Evolutionary conservation across 1,140 invertebrate species (phyloP).

Genomic region (Drosophila ercepeae): DNA sequence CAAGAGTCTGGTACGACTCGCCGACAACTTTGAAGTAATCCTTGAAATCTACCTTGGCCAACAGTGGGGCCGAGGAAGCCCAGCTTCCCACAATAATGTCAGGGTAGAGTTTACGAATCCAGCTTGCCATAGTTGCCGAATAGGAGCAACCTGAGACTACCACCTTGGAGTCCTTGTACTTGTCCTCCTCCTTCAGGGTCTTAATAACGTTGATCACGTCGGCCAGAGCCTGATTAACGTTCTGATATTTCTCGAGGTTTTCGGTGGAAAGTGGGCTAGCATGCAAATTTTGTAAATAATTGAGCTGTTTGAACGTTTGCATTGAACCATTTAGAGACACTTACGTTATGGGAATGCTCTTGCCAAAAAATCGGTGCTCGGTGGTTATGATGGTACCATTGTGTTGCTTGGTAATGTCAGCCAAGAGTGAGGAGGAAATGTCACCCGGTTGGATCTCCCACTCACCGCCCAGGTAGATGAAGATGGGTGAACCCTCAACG

Average conservation of each 20-base stretch:
- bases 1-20: constrained; percentile 56
- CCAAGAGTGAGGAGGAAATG: constrained; percentile 86
- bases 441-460: constrained; percentile 85
- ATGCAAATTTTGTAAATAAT: neutral
- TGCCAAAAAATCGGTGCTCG: constrained; percentile 93
- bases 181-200: constrained; percentile 84
- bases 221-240: constrained; percentile 90
- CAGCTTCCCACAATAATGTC: constrained; percentile 87
- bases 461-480: constrained; percentile 89
- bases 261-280: constrained; percentile 84
- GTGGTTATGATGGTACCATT: constrained; percentile 88
- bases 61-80: constrained; percentile 90
- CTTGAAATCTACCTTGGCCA: constrained; percentile 88
- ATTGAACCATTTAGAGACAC: constrained; percentile 24
- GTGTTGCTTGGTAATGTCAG: constrained; percentile 86
- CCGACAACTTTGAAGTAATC: constrained; percentile 73
- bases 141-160: constrained; percentile 92
- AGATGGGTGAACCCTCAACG: constrained; percentile 84
- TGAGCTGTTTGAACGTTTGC: too few relatives aligned
- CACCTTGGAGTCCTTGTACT: constrained; percentile 77
- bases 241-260: constrained; percentile 88
- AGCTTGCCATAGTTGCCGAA: constrained; percentile 90
- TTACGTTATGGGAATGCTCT: constrained; percentile 89
- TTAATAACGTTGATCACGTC: constrained; percentile 90
- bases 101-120: constrained; percentile 91